phyloP scores from a whole-genome alignment of 2,888 invertebrate species.

The Desoria tigrina region DNA sequence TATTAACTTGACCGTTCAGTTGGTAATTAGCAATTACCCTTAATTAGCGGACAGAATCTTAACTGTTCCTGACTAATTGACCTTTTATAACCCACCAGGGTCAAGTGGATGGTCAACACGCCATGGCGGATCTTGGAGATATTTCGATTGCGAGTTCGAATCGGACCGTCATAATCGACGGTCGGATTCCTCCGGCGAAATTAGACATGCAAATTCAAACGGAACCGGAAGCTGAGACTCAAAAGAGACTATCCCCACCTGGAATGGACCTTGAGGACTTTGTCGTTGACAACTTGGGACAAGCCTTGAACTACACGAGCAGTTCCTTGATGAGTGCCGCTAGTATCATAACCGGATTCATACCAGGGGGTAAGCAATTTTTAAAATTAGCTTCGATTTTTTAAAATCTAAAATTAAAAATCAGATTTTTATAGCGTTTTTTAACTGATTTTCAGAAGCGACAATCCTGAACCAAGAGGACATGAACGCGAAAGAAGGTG shows the following conservation, averaged over 20 bases:
- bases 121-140: background rate
- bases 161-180: background rate
- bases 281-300: too few relatives aligned
- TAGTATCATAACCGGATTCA: too few relatives aligned
- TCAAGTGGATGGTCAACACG: background rate
- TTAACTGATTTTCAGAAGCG: too few relatives aligned
- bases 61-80: background rate
- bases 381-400: too few relatives aligned
- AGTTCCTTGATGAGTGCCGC: too few relatives aligned
- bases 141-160: background rate
- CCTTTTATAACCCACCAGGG: background rate
- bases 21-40: background rate
- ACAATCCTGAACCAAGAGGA: background rate
- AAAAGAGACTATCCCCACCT: too few relatives aligned
- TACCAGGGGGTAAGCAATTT: too few relatives aligned
- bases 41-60: too few relatives aligned
- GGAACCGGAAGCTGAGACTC: background rate
- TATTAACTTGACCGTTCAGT: conserved; percentile 1
- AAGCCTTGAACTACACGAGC: too few relatives aligned
- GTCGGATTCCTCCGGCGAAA: background rate
- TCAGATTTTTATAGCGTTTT: too few relatives aligned
- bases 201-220: background rate
- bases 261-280: too few relatives aligned
- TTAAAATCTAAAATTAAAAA: too few relatives aligned
- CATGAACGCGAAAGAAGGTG: background rate